These are phyloP conservation scores for Diceros bicornis DNA, from an alignment of 2,797 vertebrate species.

Conservation along the genomic window DNA sequence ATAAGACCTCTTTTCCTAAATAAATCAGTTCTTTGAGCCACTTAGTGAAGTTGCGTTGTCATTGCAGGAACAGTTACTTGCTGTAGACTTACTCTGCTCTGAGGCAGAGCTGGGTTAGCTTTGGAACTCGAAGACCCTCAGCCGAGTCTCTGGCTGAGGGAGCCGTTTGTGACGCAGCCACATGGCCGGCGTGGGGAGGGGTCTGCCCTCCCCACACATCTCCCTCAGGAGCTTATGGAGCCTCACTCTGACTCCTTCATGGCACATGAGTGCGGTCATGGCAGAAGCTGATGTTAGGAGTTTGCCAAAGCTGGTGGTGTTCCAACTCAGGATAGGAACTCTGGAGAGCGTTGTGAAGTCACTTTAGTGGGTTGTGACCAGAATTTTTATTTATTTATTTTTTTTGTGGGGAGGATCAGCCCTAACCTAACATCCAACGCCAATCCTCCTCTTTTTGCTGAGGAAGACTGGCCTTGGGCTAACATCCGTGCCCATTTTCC, in stretches of 20 bases:
- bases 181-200: not conserved
- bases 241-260: not conserved
- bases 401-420: too few relatives aligned
- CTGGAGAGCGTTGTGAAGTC: not conserved
- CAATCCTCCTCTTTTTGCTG: too few relatives aligned
- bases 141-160: not conserved
- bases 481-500: too few relatives aligned
- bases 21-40: not conserved
- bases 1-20: not conserved
- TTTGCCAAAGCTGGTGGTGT: not conserved
- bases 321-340: not conserved
- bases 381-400: not conserved
- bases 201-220: not conserved
- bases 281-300: not conserved
- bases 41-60: not conserved
- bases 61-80: not conserved
- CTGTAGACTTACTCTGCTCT: not conserved
- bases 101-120: not conserved
- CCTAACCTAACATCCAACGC: too few relatives aligned
- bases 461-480: too few relatives aligned
- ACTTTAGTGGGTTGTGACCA: not conserved
- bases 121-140: not conserved
- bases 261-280: not conserved
- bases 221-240: not conserved
- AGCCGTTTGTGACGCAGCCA: not conserved